Evolutionary conservation across 2,888 invertebrate genomes (phyloP).

Genomic region (Ceriagrion tenellum): DNA sequence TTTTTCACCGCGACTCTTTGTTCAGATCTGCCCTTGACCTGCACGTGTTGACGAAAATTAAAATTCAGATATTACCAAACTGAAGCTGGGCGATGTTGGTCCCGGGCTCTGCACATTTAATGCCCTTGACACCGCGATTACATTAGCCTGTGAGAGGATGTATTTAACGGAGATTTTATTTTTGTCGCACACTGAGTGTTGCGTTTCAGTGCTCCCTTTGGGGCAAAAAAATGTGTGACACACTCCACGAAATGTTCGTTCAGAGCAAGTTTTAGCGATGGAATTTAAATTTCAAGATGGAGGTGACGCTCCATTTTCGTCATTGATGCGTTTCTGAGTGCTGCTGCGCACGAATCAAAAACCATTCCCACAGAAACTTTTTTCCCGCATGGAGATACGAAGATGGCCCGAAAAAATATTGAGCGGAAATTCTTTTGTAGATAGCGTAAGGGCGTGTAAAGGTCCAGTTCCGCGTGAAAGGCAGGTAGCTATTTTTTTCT

Average conservation of each 20-base stretch:
- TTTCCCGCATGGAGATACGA: background rate
- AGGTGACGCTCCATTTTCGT: background rate
- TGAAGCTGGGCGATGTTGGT: too few relatives aligned
- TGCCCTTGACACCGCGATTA: too few relatives aligned
- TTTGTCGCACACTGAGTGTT: background rate
- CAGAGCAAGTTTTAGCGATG: background rate
- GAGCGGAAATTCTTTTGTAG: background rate
- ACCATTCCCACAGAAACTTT: background rate
- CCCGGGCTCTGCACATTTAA: too few relatives aligned
- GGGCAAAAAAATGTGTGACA: background rate
- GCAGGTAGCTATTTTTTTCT: too few relatives aligned
- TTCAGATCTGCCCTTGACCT: too few relatives aligned
- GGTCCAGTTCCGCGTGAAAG: too few relatives aligned
- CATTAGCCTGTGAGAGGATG: too few relatives aligned
- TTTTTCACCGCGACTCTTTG: too few relatives aligned
- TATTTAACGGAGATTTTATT: background rate
- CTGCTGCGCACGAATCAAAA: background rate
- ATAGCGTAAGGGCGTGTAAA: too few relatives aligned
- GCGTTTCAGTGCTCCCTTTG: background rate
- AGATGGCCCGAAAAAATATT: background rate
- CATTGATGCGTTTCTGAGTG: slow-evolving; percentile 2
- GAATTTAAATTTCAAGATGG: slow-evolving; percentile 10
- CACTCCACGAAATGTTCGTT: background rate
- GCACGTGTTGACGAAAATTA: too few relatives aligned
- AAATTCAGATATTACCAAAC: too few relatives aligned